These are phyloP conservation scores for Pan paniscus DNA, from an alignment of 2,113 vertebrate species.

Conservation along the genomic window DNA sequence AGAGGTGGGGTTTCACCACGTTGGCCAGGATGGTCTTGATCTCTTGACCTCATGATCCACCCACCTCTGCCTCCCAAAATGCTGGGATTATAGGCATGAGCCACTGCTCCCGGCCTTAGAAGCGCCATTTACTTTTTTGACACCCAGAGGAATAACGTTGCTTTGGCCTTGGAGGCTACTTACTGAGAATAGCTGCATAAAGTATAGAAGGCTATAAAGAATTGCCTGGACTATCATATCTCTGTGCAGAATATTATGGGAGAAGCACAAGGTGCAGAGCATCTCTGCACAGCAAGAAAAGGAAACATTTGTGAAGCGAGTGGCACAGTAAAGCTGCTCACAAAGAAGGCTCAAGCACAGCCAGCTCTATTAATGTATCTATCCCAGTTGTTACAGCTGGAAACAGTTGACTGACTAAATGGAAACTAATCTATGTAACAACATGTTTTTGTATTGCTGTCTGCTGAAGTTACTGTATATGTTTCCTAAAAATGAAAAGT, in stretches of 20 bases:
- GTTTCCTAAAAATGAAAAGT: not conserved
- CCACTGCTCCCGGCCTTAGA: slow-evolving; percentile 54
- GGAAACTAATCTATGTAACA: not conserved
- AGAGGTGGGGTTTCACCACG: too few relatives aligned
- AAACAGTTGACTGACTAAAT: not conserved
- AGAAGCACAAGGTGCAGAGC: not conserved
- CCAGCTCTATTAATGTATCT: not conserved
- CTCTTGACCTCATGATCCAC: too few relatives aligned
- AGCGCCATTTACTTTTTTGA: slow-evolving; percentile 86
- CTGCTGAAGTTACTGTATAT: not conserved
- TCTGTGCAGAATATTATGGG: not conserved
- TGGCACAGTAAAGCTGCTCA: not conserved
- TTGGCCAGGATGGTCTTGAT: too few relatives aligned
- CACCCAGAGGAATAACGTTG: slow-evolving; percentile 84
- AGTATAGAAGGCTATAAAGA: not conserved
- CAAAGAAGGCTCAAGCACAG: not conserved
- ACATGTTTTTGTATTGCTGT: not conserved
- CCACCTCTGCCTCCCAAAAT: too few relatives aligned
- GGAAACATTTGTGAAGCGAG: not conserved
- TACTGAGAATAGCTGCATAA: not conserved
- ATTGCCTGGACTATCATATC: accelerated
- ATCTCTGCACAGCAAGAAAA: not conserved
- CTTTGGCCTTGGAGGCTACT: not conserved
- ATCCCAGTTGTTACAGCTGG: not conserved
- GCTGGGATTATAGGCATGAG: too few relatives aligned